Percentiles rank a stretch among this genome's conserved stretches.
Evolutionary conservation across 2,113 vertebrate genomes (phyloP).

Genomic region (Takifugu bimaculatus): DNA sequence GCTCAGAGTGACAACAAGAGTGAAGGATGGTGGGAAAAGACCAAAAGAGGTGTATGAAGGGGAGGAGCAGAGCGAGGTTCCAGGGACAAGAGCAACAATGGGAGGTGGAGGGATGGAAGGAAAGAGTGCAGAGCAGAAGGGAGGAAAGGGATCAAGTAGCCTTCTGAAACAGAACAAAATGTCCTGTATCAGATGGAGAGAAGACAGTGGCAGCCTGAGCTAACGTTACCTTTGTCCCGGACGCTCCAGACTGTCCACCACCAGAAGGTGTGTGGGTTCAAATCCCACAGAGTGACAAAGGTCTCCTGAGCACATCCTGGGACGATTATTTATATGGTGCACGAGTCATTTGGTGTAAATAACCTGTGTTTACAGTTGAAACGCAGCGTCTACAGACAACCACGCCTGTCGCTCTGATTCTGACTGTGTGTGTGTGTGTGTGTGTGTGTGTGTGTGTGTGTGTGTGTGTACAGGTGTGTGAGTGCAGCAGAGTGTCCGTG

Average conservation of each 20-base stretch:
- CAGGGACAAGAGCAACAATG: neutral
- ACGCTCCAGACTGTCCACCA: too few relatives aligned
- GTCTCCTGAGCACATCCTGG: neutral
- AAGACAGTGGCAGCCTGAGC: too few relatives aligned
- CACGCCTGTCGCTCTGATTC: too few relatives aligned
- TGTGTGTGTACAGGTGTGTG: neutral
- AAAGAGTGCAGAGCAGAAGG: rapidly evolving
- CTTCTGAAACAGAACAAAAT: too few relatives aligned
- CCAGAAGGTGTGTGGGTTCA: too few relatives aligned
- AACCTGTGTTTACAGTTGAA: too few relatives aligned
- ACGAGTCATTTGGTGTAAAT: too few relatives aligned
- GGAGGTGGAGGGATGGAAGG: neutral
- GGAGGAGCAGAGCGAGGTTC: neutral
- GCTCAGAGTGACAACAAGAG: neutral
- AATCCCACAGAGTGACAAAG: neutral
- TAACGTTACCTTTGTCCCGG: too few relatives aligned
- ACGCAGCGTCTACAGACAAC: too few relatives aligned
- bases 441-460: slow-evolving; percentile 4
- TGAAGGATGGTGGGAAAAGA: neutral
- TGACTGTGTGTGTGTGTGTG: slow-evolving; percentile 10
- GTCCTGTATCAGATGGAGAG: too few relatives aligned
- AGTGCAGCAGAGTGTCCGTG: slow-evolving; percentile 21
- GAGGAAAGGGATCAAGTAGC: too few relatives aligned
- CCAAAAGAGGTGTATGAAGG: neutral
- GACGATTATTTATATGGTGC: too few relatives aligned